Evolutionary conservation across 2,888 invertebrate species (phyloP), one percentile per base, ranked within the genome.

Genomic region (Phlogophora meticulosa): DNA sequence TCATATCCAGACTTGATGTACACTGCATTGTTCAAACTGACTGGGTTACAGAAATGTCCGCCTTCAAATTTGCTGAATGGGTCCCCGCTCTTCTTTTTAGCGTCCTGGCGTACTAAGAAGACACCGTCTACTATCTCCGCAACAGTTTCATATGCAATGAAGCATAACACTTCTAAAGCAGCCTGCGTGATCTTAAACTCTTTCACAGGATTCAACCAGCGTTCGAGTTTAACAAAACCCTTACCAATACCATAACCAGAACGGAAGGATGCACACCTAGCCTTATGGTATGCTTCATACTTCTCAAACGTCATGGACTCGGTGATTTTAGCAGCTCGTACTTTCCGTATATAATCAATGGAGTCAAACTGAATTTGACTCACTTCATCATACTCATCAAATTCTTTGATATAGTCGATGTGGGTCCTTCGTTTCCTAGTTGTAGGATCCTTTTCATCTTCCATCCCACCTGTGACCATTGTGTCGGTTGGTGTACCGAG

Each of bases 121-220:
- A 98, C 97, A 81, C 97, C 97, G 92, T 99, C 99, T 2, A 98
- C 97, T 65, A 99, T 97, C 88, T 98, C 98, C 0, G 98, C 98
- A 9, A 99, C 97, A 0, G 98, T 98, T 93, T 99, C 98, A 89
- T 98, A 98, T 0, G 98, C 98, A 78, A 98, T 95, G 88, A 98
- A 99, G 52, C 97, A 97, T 72, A 99, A 91, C 4, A 98, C 97
- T 87, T 98, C 98, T 82, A 98, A 93, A 0, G 98, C 98, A 55
- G 96, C 94, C 20, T 94, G 91, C 0, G 96, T 93, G 55, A 98
- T 95, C 48, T 95, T 96, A 22, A 97, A 88, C 75, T 97, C 97
- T 42, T 96, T 95, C 5, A 95, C 96, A 0, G 97, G 96, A 75
- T 97, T 97, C 0, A 97, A 88, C 96, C 97, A 97, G 38, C 92